Evolutionary conservation across 2,113 vertebrate genomes (phyloP).

Genomic region (Chauna torquata): DNA sequence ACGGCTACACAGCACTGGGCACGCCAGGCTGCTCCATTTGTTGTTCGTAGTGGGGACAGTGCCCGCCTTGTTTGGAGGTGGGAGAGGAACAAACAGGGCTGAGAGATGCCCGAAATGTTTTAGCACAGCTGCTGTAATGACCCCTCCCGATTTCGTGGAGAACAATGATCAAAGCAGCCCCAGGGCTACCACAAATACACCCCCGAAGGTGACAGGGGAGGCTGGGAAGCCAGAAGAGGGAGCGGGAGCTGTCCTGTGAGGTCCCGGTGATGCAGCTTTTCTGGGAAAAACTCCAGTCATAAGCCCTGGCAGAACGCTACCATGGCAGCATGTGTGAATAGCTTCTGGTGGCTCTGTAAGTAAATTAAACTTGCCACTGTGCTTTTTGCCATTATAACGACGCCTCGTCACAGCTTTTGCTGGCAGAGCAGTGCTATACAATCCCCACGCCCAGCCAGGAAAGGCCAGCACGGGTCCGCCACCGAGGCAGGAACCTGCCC

Average conservation of each 20-base stretch:
- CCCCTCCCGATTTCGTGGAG: too few species aligned
- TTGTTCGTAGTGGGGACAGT: not conserved
- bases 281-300: not conserved
- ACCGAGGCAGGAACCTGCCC: not conserved
- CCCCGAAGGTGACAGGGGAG: not conserved
- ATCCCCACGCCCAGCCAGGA: not conserved
- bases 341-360: not conserved
- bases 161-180: not conserved
- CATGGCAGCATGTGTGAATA: not conserved
- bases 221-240: not conserved
- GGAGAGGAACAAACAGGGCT: not conserved
- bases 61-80: not conserved
- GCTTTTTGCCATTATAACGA: not conserved
- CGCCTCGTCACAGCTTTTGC: not conserved
- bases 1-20: rapidly evolving
- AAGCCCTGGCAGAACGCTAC: not conserved
- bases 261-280: not conserved
- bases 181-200: not conserved
- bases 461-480: not conserved
- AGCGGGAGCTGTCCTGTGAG: not conserved
- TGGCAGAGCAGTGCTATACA: not conserved
- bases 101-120: not conserved
- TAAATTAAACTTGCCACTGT: not conserved
- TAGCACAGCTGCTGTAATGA: not conserved
- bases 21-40: not conserved